phyloP scores from a whole-genome alignment of 2,888 invertebrate species.

The Cephus nigrinus region DNA sequence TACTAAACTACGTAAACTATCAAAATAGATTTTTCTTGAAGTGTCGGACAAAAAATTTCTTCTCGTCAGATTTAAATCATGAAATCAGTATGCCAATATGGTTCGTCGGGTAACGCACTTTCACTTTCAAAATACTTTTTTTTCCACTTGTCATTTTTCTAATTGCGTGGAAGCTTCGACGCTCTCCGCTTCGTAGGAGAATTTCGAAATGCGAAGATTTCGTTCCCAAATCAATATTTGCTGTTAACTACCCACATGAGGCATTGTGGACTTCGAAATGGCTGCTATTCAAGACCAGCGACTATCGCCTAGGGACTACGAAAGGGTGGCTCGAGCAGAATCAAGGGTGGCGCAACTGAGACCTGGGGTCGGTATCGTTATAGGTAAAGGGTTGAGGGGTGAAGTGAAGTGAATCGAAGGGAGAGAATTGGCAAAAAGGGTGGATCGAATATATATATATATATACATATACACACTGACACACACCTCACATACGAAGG shows the following conservation, averaged over 20 bases:
- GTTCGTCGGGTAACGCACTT: no score
- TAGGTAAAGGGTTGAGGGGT: slow-evolving; percentile 11
- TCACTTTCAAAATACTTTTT: no score
- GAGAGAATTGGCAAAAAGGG: slow-evolving; percentile 15
- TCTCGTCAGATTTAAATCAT: no score
- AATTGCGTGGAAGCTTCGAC: background rate
- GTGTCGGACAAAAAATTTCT: no score
- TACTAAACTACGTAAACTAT: no score
- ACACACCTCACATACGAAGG: slow-evolving; percentile 9
- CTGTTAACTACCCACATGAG: slow-evolving; percentile 7
- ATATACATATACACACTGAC: background rate
- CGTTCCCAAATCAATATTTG: slow-evolving; percentile 54
- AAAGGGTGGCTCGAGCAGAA: slow-evolving; percentile 20
- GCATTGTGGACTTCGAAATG: background rate
- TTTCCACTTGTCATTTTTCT: no score
- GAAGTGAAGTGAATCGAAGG: background rate
- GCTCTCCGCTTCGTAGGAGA: background rate
- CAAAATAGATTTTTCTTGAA: no score
- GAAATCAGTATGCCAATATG: no score
- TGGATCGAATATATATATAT: background rate
- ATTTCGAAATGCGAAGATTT: slow-evolving; percentile 10
- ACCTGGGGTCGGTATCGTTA: background rate
- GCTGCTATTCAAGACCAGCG: no score
- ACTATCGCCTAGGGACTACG: no score
- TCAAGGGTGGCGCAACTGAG: slow-evolving; percentile 32